Conservation (phyloP, 1,140 invertebrate genomes). For the Cylas formicarius region DNA sequence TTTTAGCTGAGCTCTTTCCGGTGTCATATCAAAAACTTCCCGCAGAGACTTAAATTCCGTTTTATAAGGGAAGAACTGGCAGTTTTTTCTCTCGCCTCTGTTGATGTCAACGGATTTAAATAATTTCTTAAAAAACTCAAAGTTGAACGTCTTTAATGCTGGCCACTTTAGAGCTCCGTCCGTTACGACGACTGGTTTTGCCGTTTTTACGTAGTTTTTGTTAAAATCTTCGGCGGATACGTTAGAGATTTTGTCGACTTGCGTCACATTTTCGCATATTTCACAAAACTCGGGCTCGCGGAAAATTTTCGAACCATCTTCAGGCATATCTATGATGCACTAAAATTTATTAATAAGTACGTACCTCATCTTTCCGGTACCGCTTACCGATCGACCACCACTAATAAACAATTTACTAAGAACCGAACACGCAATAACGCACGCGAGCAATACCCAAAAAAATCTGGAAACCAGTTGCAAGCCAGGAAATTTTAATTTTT, state of each 20-base stretch:
- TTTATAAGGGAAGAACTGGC: slow-evolving; percentile 89
- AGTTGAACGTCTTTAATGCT: slow-evolving; percentile 61
- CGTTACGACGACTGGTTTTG: slow-evolving; percentile 73
- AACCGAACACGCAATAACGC: no score
- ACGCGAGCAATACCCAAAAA: no score
- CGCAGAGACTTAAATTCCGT: slow-evolving; percentile 70
- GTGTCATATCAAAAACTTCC: slow-evolving; percentile 74
- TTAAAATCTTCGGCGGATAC: slow-evolving; percentile 63
- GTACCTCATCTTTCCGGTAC: no score
- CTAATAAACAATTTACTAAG: no score
- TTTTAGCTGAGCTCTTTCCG: slow-evolving; percentile 54
- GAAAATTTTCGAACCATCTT: slow-evolving; percentile 45
- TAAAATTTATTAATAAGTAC: no score
- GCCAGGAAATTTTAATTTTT: no score
- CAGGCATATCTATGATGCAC: slow-evolving; percentile 56
- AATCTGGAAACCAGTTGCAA: no score
- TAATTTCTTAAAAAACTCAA: slow-evolving; percentile 71
- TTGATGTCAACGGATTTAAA: slow-evolving; percentile 54
- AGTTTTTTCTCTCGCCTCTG: slow-evolving; percentile 49
- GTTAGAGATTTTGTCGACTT: slow-evolving; percentile 56
- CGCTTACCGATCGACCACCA: no score
- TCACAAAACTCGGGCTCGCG: slow-evolving; percentile 68
- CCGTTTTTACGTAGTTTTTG: slow-evolving; percentile 61
- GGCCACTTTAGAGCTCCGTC: slow-evolving; percentile 75
- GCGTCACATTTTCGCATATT: slow-evolving; percentile 57